Evolutionary conservation across 2,888 invertebrate genomes (phyloP).

Genomic region (Calliphora vomitoria): DNA sequence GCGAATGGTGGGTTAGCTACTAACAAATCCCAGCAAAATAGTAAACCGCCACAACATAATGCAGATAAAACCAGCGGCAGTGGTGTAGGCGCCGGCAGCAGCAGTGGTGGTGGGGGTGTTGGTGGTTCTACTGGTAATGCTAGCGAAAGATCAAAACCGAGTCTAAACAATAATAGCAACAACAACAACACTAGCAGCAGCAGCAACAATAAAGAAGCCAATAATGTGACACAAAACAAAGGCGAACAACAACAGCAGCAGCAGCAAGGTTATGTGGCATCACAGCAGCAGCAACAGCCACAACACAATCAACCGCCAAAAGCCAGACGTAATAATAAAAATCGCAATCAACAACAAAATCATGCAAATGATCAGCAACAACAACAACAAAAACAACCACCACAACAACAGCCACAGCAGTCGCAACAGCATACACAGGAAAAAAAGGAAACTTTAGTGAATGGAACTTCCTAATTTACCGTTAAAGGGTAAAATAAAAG

Average conservation of each 20-base stretch:
- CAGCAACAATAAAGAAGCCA: slow-evolving; percentile 78
- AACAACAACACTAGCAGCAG: slow-evolving; percentile 75
- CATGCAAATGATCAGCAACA: slow-evolving; percentile 77
- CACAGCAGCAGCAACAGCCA: slow-evolving; percentile 75
- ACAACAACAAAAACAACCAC: slow-evolving; percentile 75
- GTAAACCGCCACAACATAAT: slow-evolving; percentile 80
- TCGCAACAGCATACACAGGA: slow-evolving; percentile 78
- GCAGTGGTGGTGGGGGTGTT: slow-evolving; percentile 74
- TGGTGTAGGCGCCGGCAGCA: slow-evolving; percentile 74
- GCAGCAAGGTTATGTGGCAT: slow-evolving; percentile 68
- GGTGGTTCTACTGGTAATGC: slow-evolving; percentile 77
- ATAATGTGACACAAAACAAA: slow-evolving; percentile 77
- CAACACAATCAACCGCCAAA: slow-evolving; percentile 79
- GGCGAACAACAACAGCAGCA: slow-evolving; percentile 75
- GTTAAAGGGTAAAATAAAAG: slow-evolving; percentile 61
- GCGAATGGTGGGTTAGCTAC: slow-evolving; percentile 83
- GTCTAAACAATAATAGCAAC: slow-evolving; percentile 75
- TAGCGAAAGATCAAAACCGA: slow-evolving; percentile 78
- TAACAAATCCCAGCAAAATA: slow-evolving; percentile 82
- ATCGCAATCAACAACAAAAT: slow-evolving; percentile 80
- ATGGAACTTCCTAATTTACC: slow-evolving; percentile 84
- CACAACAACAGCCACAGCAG: slow-evolving; percentile 75
- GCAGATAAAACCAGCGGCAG: slow-evolving; percentile 80
- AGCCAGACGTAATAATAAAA: slow-evolving; percentile 82
- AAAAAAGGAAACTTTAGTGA: slow-evolving; percentile 84